Base-by-base conservation (phyloP, 1,140 invertebrate species). In the Ceratina calcarata region DNA sequence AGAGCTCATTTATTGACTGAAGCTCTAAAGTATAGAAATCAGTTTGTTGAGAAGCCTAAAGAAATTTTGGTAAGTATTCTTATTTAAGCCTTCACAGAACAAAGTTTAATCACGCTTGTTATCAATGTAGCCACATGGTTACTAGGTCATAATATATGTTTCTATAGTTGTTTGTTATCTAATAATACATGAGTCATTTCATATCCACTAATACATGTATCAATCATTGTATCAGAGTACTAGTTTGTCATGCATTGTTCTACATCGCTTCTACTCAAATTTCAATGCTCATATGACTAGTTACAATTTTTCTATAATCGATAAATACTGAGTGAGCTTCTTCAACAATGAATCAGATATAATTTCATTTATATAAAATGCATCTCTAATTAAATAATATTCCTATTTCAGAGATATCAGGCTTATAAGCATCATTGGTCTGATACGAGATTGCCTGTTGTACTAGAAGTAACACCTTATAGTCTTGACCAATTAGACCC, bases 401-500 rank as follows among this genome's bases (percentile, higher is more conserved):
- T 71, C 72, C 68, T 82, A 84, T 32, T 85, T 87, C 90, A 98
- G 97, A 95, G 96, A 90, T 99, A 97, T 92, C 96, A 97, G 94
- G 97, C 97, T 13, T 98, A 96, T 90, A 99, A 99, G 93, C 96
- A 98, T 89, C 98, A 98, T 89, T 99, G 98, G 98, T 98, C 98
- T 69, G 98, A 98, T 66, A 97, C 96, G 65, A 94, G 96, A 82
- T 93, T 99, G 51, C 97, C 98, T 4, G 95, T 98, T 20, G 94
- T 98, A 10, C 93, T 99, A 70, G 97, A 99, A 94, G 96, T 99
- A 0, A 97, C 97, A 37, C 95, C 97, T 12, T 97, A 96, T 89
- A 97, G 97, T 68, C 91, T 99, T 27, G 96, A 99, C 91, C 98
- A 99, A 93, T 91, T 98, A 55, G 97, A 99, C 93, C 95, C 97